Evolutionary conservation across 2,797 vertebrate genomes (phyloP), one percentile per base, ranked within the genome.

Genomic region (Neoniphon sammara): DNA sequence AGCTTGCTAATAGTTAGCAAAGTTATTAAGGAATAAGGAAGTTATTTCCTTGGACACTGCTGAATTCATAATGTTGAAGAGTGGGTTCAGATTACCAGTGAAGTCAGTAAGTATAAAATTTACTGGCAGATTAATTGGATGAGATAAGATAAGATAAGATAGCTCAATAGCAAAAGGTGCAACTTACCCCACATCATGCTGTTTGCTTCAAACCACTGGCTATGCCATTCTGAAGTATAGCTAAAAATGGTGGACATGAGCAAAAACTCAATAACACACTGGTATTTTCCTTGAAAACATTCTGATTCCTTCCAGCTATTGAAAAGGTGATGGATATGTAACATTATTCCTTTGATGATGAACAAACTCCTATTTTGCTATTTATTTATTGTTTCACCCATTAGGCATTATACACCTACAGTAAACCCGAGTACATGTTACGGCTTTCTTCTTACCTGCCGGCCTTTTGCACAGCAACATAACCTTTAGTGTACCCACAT

Each of bases 381-480:
- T 78, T 66, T 76, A 23, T 61, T 80, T 61, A 67, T 71, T 46
- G 62, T 60, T 71, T 70, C 66, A 85, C 44, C 83, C 57, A 56
- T 44, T 21, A 46, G 44, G 65, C 47, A 62, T 66, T 73, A 78
- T 63, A 84, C 81, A 71, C 63, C 59, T 60, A 34, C 31, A 34
- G 31, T 34, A 66, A 81, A 78, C 81, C 39, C 66, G 75, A 85
- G 73, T 65, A 78, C 17, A 61, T 75, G 78, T 73, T 84, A 78
- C 57, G 84, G 65, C 57, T 69, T 72, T 67, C 56, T 78, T 55
- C 70, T 78, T 73, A 76, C 68, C 80, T 69, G 82, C 87, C 85
- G 80, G 75, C 85, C 84, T 89, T 89, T 92, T 88, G 89, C 90
- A 87, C 90, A 91, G 88, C 90, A 91, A 90, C 80, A 77, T 81